Evolutionary conservation across 2,113 vertebrate genomes (phyloP).

Genomic region (Cryptotis parvus): DNA sequence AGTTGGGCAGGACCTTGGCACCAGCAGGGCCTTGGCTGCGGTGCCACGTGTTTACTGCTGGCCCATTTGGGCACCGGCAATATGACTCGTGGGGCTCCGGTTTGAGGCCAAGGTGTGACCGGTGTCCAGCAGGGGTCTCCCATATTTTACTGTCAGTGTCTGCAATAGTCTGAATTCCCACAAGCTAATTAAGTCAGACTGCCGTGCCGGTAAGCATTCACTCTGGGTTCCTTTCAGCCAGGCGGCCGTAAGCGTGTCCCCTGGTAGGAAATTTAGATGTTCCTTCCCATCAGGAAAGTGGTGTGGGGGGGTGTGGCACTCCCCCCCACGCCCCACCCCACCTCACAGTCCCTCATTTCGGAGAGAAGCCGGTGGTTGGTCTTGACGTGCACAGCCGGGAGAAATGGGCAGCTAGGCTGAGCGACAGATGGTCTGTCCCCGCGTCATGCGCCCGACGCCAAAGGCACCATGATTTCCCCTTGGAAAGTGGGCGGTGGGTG

Average conservation of each 20-base stretch:
- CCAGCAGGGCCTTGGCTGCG: conserved; percentile 35
- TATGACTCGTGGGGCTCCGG: conserved; percentile 1
- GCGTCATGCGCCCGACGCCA: no score
- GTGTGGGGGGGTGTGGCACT: background rate
- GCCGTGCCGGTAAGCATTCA: conserved; percentile 78
- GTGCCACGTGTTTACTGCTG: background rate
- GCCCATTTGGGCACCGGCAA: no score
- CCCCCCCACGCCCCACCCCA: background rate
- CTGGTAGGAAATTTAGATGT: conserved; percentile 72
- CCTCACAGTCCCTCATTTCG: conserved; percentile 50
- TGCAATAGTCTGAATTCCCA: conserved; percentile 79
- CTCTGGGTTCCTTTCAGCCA: conserved; percentile 80
- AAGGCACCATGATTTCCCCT: no score
- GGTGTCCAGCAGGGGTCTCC: conserved; percentile 76
- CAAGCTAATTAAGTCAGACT: conserved; percentile 77
- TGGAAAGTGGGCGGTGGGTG: no score
- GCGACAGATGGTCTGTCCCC: no score
- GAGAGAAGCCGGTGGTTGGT: conserved; percentile 26
- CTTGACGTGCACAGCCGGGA: no score
- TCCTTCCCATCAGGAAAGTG: conserved; percentile 76
- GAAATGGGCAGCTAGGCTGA: no score
- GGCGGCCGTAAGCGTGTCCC: conserved; percentile 79
- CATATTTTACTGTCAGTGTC: conserved; percentile 78
- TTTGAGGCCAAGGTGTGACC: conserved; percentile 69
- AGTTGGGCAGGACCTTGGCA: no score